Base-by-base conservation (phyloP, 2,113 vertebrate species). In the Nyctibius bracteatus region DNA sequence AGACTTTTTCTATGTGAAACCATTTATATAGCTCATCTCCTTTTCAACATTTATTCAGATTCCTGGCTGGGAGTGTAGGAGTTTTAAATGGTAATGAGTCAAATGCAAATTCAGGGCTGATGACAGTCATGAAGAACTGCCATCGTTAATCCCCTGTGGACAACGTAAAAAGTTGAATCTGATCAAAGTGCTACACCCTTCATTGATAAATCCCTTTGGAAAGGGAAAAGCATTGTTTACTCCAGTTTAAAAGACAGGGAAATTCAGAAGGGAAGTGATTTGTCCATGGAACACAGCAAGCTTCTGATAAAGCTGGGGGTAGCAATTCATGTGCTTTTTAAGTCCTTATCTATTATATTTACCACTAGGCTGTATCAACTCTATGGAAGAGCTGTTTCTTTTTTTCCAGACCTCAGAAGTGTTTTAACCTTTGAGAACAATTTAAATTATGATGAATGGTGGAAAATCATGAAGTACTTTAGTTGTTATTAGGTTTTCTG, bases 121-220 rank as follows among this genome's bases (percentile, higher is more conserved):
- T 84, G n/a, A 41, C 23, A 67, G 3, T 59, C n/a, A 14, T 28
- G 47, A 73, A 71, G 65, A 70, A 20, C 43, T 94, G 81, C 68
- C 33, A 41, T 81, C 54, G 28, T 41, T 44, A 46, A 44, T 87
- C 24, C 54, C 39, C 54, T 17, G 30, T 75, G 61, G 65, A 44
- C 61, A 67, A 6, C 17, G 71, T 83, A 23, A 62, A 74, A 91
- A 46, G 43, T 37, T 62, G 55, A 81, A 43, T 66, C 72, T 84
- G 31, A 66, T 89, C 31, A 30, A 81, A 92, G 47, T 24, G 9
- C 41, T 78, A 23, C 51, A 70, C 59, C 41, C 19, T 94, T 92
- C 77, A 84, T 91, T 96, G 46, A 94, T 81, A 84, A 91, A 84
- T 66, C 80, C 25, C 51, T 83, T 62, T 84, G 73, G 92, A 89